A percentile compares a stretch with the other conserved stretches of the same genome.
Evolutionary conservation across 2,888 invertebrate genomes (phyloP).

Genomic region (Andrena bicolor): DNA sequence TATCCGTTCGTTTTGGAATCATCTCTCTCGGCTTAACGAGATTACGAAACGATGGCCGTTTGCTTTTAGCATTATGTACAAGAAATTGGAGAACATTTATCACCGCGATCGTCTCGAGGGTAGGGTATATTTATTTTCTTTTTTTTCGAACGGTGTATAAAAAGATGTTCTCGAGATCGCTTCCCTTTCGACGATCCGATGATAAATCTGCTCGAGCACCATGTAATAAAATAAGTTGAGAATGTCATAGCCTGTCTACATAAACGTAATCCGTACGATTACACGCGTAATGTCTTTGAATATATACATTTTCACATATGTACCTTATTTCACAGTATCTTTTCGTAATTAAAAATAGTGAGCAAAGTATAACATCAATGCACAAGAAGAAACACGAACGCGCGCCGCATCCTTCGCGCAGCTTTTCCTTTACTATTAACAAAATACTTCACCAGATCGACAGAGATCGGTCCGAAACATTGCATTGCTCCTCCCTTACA

Average conservation of each 20-base stretch:
- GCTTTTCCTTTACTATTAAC: constrained; percentile 14
- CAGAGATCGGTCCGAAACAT: constrained; percentile 26
- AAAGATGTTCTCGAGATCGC: constrained; percentile 22
- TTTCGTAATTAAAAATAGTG: constrained; percentile 66
- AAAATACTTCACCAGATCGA: constrained; percentile 2
- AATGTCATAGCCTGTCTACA: constrained; percentile 61
- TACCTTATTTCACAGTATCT: constrained; percentile 47
- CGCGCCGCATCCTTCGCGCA: background rate
- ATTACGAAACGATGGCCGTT: constrained; percentile 19
- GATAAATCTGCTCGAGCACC: constrained; percentile 53
- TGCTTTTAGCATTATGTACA: constrained; percentile 53
- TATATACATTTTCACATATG: constrained; percentile 68
- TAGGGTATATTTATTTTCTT: background rate
- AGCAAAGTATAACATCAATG: constrained; percentile 52
- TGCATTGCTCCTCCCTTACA: constrained; percentile 13
- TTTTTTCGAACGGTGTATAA: constrained; percentile 33
- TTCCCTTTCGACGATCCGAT: constrained; percentile 21
- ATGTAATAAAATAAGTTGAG: constrained; percentile 60
- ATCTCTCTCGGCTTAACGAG: constrained; percentile 23
- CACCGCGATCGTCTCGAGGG: constrained; percentile 19
- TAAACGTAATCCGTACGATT: constrained; percentile 51
- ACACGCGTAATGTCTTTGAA: constrained; percentile 51
- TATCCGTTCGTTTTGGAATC: constrained; percentile 34
- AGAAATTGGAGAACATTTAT: constrained; percentile 50
- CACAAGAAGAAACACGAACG: constrained; percentile 27